phyloP scores from a whole-genome alignment of 2,888 invertebrate genomes.

The Maniola hyperantus region DNA sequence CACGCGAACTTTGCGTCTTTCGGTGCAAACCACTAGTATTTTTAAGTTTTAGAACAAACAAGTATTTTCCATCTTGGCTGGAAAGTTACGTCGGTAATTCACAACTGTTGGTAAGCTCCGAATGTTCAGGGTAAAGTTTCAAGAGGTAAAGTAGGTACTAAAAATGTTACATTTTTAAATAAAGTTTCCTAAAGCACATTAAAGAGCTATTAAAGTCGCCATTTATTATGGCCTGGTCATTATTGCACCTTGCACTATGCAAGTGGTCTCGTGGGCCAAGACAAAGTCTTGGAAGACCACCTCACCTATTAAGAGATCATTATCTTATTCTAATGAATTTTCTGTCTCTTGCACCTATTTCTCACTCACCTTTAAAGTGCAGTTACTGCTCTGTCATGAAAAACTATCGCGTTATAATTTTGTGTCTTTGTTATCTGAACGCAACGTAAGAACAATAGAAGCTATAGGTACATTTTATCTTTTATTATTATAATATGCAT shows the following conservation, averaged over 20 bases:
- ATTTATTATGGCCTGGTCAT: constrained; percentile 18
- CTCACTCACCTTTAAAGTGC: background rate
- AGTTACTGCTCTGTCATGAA: too few relatives aligned
- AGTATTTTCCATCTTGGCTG: background rate
- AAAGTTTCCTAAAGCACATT: constrained; percentile 14
- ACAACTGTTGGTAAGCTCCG: constrained; percentile 12
- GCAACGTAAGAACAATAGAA: too few relatives aligned
- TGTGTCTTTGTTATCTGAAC: too few relatives aligned
- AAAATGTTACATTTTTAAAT: constrained; percentile 16
- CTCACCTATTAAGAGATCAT: constrained; percentile 8
- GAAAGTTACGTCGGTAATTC: constrained; percentile 11
- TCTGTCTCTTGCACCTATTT: background rate
- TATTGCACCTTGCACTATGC: constrained; percentile 16
- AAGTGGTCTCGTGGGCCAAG: constrained; percentile 5
- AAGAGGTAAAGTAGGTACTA: constrained; percentile 6
- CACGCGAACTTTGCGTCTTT: too few relatives aligned
- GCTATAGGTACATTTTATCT: too few relatives aligned
- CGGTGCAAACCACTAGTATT: background rate
- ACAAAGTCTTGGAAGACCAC: background rate
- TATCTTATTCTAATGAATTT: constrained; percentile 8
- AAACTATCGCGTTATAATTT: too few relatives aligned
- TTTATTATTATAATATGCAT: too few relatives aligned
- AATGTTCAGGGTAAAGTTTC: constrained; percentile 8
- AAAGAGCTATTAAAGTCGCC: constrained; percentile 21
- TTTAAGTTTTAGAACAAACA: constrained; percentile 9